Evolutionary conservation across 2,888 invertebrate genomes (phyloP).

Genomic region (Chromoteleia sp.): DNA sequence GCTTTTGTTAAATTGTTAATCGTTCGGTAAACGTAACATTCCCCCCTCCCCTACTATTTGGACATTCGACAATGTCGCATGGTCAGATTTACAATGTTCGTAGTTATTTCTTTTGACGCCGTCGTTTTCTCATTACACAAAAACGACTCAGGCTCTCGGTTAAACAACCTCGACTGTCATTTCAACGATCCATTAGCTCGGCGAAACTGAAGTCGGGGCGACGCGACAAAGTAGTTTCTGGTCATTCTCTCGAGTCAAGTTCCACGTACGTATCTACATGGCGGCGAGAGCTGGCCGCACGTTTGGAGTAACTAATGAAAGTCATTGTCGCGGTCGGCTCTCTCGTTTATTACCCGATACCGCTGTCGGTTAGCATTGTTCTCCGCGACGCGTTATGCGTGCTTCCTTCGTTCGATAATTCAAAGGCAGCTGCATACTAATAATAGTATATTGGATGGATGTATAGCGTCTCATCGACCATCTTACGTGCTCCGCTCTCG

Average conservation of each 20-base stretch:
- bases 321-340: constrained; percentile 67
- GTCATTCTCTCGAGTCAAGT: constrained; percentile 34
- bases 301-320: constrained; percentile 58
- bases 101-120: not conserved
- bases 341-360: constrained; percentile 63
- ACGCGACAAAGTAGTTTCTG: constrained; percentile 48
- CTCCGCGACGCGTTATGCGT: constrained; percentile 53
- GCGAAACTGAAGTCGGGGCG: constrained; percentile 31
- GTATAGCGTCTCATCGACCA: constrained; percentile 50
- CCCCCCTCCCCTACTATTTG: no score
- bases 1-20: no score
- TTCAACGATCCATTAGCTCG: constrained; percentile 25
- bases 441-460: constrained; percentile 69
- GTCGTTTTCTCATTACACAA: constrained; percentile 10
- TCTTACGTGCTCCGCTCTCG: constrained; percentile 25
- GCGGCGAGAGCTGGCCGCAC: constrained; percentile 8
- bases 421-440: constrained; percentile 70
- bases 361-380: constrained; percentile 61
- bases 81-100: not conserved
- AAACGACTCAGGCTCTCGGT: not conserved
- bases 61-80: not conserved
- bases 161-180: constrained; percentile 34
- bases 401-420: constrained; percentile 67
- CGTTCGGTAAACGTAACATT: no score
- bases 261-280: constrained; percentile 15